These are phyloP conservation scores for Oreochromis aureus DNA, from an alignment of 2,113 vertebrate species.

Conservation along the genomic window DNA sequence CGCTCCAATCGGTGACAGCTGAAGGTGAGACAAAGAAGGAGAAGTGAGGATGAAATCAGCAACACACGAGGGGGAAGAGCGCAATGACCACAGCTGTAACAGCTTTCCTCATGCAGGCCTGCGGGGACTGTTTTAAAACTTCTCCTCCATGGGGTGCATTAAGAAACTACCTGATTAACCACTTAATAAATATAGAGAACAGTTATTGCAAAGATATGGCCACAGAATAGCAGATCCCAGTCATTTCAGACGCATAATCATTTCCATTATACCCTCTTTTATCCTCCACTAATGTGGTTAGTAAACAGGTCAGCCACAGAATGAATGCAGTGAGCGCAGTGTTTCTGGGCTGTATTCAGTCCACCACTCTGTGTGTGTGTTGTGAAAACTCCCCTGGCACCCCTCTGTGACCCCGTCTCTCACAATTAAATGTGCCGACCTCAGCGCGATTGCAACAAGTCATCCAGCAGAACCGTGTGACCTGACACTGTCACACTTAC, in stretches of 20 bases:
- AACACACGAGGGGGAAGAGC: neutral
- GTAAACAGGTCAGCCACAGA: conserved; percentile 50
- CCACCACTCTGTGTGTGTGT: neutral
- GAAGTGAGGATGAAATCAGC: neutral
- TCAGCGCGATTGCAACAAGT: conserved; percentile 71
- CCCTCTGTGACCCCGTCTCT: conserved; percentile 32
- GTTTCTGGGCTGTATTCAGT: neutral
- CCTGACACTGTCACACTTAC: neutral
- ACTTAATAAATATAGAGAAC: neutral
- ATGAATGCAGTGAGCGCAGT: conserved; percentile 7
- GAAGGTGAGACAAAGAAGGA: neutral
- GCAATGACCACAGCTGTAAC: neutral
- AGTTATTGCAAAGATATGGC: neutral
- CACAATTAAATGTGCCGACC: conserved; percentile 72
- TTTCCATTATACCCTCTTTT: neutral
- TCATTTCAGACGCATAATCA: neutral
- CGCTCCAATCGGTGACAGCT: neutral
- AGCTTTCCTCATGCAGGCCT: neutral
- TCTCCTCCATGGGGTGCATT: neutral
- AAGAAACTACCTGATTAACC: neutral
- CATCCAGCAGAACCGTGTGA: conserved; percentile 63
- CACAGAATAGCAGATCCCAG: neutral
- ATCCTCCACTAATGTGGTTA: conserved; percentile 5
- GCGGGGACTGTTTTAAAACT: neutral
- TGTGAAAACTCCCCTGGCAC: conserved; percentile 3